Evolutionary conservation across 2,888 invertebrate genomes (phyloP).

Genomic region (Galeruca laticollis): DNA sequence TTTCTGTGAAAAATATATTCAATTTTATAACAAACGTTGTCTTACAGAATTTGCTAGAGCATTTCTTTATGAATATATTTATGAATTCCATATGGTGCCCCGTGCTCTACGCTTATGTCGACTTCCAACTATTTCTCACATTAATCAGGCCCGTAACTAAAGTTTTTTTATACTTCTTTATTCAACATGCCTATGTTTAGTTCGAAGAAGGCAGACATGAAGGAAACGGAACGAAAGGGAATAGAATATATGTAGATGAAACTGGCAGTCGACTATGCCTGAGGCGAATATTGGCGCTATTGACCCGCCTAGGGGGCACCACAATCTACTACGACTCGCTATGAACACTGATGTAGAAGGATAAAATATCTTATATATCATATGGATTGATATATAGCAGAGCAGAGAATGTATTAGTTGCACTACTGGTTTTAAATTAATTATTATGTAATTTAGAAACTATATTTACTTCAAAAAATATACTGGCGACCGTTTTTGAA

Average conservation of each 20-base stretch:
- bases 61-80: no score
- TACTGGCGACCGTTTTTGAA: no score
- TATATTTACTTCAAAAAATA: no score
- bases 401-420: neutral
- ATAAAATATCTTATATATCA: conserved; percentile 13
- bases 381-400: neutral
- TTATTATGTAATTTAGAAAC: neutral
- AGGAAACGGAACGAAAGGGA: neutral
- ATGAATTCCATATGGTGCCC: no score
- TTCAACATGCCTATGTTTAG: neutral
- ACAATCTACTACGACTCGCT: conserved; percentile 3
- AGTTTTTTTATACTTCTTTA: conserved; percentile 10
- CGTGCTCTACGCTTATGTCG: conserved; percentile 2
- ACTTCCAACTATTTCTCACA: conserved; percentile 20
- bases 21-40: no score
- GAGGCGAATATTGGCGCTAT: conserved; percentile 19
- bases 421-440: neutral
- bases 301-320: conserved; percentile 26
- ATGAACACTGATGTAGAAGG: neutral
- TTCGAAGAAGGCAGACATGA: conserved; percentile 7
- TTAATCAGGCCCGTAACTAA: conserved; percentile 20
- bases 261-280: neutral
- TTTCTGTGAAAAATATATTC: no score
- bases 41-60: neutral
- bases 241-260: neutral